A percentile compares a stretch with the other conserved stretches of the same genome.
Evolutionary conservation across 1,140 invertebrate species (phyloP).

Genomic region (Geopemphigus sp.): DNA sequence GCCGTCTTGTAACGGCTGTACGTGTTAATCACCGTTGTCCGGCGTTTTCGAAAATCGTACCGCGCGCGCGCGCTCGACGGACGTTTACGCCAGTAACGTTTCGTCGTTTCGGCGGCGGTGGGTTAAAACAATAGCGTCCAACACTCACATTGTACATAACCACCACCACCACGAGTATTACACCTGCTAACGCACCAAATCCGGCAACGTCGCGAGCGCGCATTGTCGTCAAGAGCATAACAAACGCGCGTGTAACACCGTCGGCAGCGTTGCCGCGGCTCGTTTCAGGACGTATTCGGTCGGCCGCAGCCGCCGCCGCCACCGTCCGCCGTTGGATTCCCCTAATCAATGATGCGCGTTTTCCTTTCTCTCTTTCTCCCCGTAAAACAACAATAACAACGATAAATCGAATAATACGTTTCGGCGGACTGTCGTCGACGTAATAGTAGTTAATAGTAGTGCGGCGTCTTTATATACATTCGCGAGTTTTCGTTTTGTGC

Average conservation of each 20-base stretch:
- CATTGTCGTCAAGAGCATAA: neutral
- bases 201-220: constrained; percentile 18
- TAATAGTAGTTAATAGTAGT: too few species aligned
- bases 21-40: too few species aligned
- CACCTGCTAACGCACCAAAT: constrained; percentile 12
- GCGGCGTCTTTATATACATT: too few species aligned
- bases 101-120: neutral
- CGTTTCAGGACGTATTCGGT: constrained; percentile 4
- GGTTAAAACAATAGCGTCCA: neutral
- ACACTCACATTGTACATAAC: neutral
- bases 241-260: constrained; percentile 29
- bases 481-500: neutral
- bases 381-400: constrained; percentile 23
- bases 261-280: constrained; percentile 28
- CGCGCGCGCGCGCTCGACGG: neutral
- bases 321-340: constrained; percentile 34
- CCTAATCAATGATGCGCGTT: constrained; percentile 43
- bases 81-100: neutral
- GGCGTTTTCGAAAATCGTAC: neutral
- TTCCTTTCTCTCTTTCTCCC: constrained; percentile 13
- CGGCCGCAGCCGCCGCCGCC: neutral
- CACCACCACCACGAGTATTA: neutral
- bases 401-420: neutral
- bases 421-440: neutral
- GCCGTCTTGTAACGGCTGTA: too few species aligned